phyloP scores from a whole-genome alignment of 37 sponge, comb jelly and placozoan species.

The Mnemiopsis leidyi region DNA sequence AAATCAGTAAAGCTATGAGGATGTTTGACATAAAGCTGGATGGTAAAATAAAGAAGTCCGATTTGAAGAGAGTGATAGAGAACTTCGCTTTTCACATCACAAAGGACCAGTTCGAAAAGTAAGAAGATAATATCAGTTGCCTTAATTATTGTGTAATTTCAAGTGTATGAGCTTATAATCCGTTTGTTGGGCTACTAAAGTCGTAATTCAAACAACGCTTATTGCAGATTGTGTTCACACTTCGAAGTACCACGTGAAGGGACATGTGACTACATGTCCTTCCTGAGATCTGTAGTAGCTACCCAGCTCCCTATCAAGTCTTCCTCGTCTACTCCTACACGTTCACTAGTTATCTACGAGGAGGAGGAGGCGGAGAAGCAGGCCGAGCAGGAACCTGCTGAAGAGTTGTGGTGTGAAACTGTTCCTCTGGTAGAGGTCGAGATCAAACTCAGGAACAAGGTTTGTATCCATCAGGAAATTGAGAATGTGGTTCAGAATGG shows the following conservation, averaged over 20 bases:
- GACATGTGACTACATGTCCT: constrained; percentile 39
- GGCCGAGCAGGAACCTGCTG: neutral
- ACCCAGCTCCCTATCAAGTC: constrained; percentile 63
- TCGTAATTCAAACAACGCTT: no score
- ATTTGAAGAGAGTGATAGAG: constrained; percentile 61
- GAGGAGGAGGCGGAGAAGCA: constrained; percentile 48
- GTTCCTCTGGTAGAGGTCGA: constrained; percentile 54
- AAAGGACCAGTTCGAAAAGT: constrained; percentile 49
- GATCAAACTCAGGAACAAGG: constrained; percentile 58
- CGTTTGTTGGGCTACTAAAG: no score
- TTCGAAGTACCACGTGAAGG: neutral
- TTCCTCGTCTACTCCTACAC: constrained; percentile 34
- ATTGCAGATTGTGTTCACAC: constrained; percentile 3
- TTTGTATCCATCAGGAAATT: no score
- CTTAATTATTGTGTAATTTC: no score
- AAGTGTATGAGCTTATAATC: no score
- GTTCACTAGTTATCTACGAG: constrained; percentile 32
- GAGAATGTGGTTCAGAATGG: no score
- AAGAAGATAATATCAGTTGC: neutral
- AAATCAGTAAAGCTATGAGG: constrained; percentile 43
- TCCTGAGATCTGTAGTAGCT: constrained; percentile 13
- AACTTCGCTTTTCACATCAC: constrained; percentile 65
- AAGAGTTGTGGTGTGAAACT: constrained; percentile 54
- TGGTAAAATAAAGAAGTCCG: constrained; percentile 30
- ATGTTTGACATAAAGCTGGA: constrained; percentile 37